Percentiles rank a stretch among this genome's conserved stretches.
Conservation (phyloP, 1,140 invertebrate genomes). For the Ylistrum balloti region DNA sequence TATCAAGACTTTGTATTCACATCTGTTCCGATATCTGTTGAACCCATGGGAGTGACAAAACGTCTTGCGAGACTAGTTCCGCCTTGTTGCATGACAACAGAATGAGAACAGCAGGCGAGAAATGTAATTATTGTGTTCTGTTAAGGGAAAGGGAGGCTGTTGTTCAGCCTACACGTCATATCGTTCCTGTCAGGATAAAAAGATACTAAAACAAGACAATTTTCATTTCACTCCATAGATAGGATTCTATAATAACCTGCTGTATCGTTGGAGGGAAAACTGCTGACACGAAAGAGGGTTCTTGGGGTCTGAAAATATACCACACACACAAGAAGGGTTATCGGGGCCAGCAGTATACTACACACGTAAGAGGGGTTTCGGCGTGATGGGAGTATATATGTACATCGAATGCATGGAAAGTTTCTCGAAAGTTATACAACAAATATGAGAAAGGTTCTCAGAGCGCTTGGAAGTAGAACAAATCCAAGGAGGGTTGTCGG, state of each 20-base stretch:
- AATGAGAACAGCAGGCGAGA: neutral
- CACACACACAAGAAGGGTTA: no score
- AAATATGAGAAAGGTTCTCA: no score
- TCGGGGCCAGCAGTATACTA: no score
- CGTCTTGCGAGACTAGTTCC: neutral
- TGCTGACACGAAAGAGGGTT: neutral
- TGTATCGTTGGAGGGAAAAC: neutral
- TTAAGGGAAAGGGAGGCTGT: neutral
- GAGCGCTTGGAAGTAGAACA: no score
- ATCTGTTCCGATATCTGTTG: neutral
- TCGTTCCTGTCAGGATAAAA: slow-evolving; percentile 3
- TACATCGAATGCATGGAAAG: no score
- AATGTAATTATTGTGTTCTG: neutral
- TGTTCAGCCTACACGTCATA: neutral
- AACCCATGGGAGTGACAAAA: neutral
- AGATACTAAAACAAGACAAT: slow-evolving; percentile 20
- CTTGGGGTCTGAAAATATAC: no score
- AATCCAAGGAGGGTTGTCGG: no score
- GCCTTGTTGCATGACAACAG: neutral
- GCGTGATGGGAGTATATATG: no score
- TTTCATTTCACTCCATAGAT: neutral
- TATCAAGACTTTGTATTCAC: neutral
- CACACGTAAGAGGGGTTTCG: no score
- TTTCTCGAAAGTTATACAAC: no score
- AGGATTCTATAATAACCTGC: neutral